Base-by-base conservation (phyloP, 1,140 invertebrate genomes). In the Vanessa atalanta region DNA sequence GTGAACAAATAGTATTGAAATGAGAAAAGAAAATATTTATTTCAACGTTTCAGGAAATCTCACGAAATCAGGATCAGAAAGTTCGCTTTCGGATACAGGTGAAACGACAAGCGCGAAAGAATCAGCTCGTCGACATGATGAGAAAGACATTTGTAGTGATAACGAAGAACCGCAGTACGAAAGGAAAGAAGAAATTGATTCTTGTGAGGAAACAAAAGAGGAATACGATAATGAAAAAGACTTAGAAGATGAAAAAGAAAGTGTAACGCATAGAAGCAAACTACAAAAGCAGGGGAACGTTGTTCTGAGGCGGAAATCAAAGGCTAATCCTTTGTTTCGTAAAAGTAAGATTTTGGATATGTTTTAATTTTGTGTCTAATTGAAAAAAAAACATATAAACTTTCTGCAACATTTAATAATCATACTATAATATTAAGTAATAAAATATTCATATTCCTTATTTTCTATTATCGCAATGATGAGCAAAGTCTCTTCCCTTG, bases 31-130 rank as follows among this genome's bases (percentile, higher is more conserved):
- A 31, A 31, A 4, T 31, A 3, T 4, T 4, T 31, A 31, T 31
- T 31, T 20, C 51, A 37, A 16, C 20, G 70, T 73, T 70, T 53
- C 66, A 88, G 88, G 84, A 2, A 83, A 84, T 65, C 86, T 97
- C 67, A 94, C 94, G 50, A 98, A 97, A 91, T 97, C 97, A 78
- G 96, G 95, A 9, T 97, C 97, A 1, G 97, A 97, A 80, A 97
- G 97, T 79, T 97, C 97, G 82, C 92, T 98, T 60, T 97, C 97
- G 0, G 97, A 97, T 79, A 95, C 93, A 85, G 92, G 94, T 76
- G 93, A 94, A 55, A 93, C 94, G 23, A 94, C 94, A 67, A 96
- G 95, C 82, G 91, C 94, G 15, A 96, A 96, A 80, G 96, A 96
- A 80, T 95, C 95, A 6, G 93, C 94, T 26, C 94, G 95, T 60